Conservation (phyloP, 2,113 vertebrate genomes). For the Odontophorus gujanensis region DNA sequence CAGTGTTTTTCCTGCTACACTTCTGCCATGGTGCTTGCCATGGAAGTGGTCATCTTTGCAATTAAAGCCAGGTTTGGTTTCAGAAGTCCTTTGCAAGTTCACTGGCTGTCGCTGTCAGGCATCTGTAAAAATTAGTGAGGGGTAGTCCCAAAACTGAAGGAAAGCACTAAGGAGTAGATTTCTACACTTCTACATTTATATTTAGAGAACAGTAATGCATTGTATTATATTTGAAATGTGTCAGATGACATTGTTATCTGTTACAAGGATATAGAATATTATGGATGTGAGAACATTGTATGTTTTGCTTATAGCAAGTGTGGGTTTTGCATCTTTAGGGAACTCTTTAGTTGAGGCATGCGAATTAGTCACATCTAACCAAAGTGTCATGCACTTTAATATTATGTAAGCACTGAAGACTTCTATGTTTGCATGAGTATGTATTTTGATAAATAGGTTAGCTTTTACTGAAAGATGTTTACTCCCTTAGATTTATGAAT, state of each 20-base stretch:
- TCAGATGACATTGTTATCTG: background rate
- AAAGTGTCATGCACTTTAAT: background rate
- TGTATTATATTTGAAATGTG: background rate
- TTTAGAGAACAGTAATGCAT: background rate
- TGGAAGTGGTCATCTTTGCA: background rate
- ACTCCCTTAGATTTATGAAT: background rate
- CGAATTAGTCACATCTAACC: background rate
- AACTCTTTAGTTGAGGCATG: background rate
- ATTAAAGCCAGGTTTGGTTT: background rate
- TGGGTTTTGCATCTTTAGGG: background rate
- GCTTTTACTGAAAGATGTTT: background rate
- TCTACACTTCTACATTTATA: no score
- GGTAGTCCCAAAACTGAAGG: background rate
- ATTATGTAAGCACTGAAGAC: background rate
- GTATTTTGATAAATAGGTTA: background rate
- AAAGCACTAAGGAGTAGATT: background rate
- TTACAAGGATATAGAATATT: background rate
- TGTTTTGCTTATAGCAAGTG: background rate
- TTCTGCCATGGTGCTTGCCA: background rate
- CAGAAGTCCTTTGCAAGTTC: background rate
- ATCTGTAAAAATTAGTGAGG: background rate
- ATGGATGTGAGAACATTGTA: background rate
- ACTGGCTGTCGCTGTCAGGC: fast-evolving
- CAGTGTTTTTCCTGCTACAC: background rate
- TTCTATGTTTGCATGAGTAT: background rate